Conservation (phyloP, 2,888 invertebrate genomes). For the Drosophila suboccidentalis region DNA sequence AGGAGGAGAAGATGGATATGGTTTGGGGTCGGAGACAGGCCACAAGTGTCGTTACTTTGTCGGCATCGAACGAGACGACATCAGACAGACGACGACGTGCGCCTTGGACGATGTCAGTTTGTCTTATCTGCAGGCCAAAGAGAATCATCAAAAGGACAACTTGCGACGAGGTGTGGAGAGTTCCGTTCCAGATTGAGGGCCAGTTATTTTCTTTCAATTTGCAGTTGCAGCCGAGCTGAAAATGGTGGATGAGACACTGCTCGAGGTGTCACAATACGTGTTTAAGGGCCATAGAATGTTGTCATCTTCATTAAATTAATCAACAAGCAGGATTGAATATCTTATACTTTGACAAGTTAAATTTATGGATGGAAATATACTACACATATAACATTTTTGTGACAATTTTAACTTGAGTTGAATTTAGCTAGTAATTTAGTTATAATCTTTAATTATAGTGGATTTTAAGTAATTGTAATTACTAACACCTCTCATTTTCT, state of each 20-base stretch:
- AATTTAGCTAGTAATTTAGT: background rate
- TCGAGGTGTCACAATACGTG: constrained; percentile 14
- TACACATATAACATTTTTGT: background rate
- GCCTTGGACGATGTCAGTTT: constrained; percentile 64
- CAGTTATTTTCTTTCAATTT: constrained; percentile 81
- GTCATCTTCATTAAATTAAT: constrained; percentile 8
- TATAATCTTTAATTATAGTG: background rate
- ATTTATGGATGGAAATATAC: background rate
- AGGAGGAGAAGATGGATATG: background rate
- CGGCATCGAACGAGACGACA: constrained; percentile 22
- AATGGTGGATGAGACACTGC: background rate
- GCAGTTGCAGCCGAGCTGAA: constrained; percentile 8
- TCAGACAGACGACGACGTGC: background rate
- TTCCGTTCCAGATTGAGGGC: constrained; percentile 30
- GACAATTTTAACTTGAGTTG: background rate
- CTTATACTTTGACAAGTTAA: background rate
- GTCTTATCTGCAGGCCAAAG: constrained; percentile 61
- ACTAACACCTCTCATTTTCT: background rate
- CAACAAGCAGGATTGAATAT: background rate
- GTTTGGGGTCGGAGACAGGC: constrained; percentile 30
- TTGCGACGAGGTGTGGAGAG: background rate
- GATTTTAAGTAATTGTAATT: background rate
- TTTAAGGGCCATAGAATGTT: constrained; percentile 6
- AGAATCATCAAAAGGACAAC: constrained; percentile 8
- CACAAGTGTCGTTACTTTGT: constrained; percentile 58